Evolutionary conservation across 1,140 invertebrate species (phyloP), one percentile per base, ranked within the genome.

Genomic region (Pseudomyrmex gracilis): DNA sequence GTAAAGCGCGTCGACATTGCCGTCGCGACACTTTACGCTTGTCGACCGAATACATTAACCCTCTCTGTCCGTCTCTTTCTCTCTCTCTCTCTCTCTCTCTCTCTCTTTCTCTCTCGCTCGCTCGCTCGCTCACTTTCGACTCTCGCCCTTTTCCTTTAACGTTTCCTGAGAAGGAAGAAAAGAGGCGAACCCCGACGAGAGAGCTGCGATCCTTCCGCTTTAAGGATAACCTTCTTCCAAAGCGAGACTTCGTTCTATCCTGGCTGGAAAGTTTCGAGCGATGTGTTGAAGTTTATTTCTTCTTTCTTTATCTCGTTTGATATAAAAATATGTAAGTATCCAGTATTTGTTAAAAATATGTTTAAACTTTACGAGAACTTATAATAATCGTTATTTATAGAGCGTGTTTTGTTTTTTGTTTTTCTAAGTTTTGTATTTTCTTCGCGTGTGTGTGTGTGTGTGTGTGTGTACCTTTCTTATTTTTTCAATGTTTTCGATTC

Each of bases 11-110:
- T 78, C 82, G 53, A 77, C 71, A 61, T 7, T 15, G 34, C 20
- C 49, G 17, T 45, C 5, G 20, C 70, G 71, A 64, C 64, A 60
- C 83, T 85, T 85, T 85, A 83, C 77, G 61, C 86, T 82, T 68
- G 67, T 53, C 76, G 67, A 78, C 73, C 67, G 84, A 83, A 87
- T 88, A 83, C 80, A 80, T 89, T 73, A 89, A 87, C 61, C 73
- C 57, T 57, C 57, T 49, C 76, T 20, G 43, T 61, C n/a, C n/a
- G n/a, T n/a, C n/a, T n/a, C n/a, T 9, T 53, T 58, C 20, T 24
- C 3, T 51, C 45, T 61, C 20, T 49, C 12, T 43, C 20, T 1
- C 53, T 64, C 22, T 8, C 1, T 66, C 7, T 4, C 5, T 2
- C 43, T n/a, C n/a, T n/a, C n/a, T 9, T 53, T 58, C 20, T 24